Conservation (phyloP, 2,888 invertebrate genomes). For the Tineola bisselliella region DNA sequence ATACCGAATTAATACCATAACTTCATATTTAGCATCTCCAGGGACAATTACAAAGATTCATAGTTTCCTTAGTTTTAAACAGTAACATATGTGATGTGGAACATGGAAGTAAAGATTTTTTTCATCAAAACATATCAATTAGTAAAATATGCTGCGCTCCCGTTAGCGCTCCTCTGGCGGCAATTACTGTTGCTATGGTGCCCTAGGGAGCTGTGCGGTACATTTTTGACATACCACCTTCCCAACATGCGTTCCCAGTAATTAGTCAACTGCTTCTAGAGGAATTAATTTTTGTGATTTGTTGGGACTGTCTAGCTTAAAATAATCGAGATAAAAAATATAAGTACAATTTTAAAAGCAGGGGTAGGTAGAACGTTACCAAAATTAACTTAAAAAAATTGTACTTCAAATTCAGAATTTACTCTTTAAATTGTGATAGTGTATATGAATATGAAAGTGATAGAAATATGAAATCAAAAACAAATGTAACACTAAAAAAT, state of each 20-base stretch:
- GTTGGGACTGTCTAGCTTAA: slow-evolving; percentile 20
- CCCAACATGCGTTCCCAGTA: slow-evolving; percentile 45
- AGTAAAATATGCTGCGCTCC: slow-evolving; percentile 1
- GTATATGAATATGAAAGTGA: too few relatives aligned
- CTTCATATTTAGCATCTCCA: not conserved
- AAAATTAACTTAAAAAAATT: too few relatives aligned
- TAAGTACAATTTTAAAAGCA: too few relatives aligned
- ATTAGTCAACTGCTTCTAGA: slow-evolving; percentile 25
- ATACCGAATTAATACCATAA: too few relatives aligned
- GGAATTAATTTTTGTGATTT: slow-evolving; percentile 23
- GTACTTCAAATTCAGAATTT: too few relatives aligned
- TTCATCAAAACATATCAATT: slow-evolving; percentile 13
- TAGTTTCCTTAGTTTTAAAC: slow-evolving; percentile 15
- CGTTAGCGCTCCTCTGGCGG: slow-evolving; percentile 31
- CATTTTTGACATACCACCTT: slow-evolving; percentile 33
- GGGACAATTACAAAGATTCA: not conserved
- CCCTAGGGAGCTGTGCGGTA: slow-evolving; percentile 38
- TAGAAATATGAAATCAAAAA: not conserved
- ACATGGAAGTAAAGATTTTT: not conserved
- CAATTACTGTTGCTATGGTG: slow-evolving; percentile 34
- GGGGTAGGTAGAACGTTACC: too few relatives aligned
- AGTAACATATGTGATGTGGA: slow-evolving; percentile 14
- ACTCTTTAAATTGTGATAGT: too few relatives aligned
- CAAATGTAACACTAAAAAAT: not conserved
- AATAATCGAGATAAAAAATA: too few relatives aligned